Percentiles rank a stretch among this genome's conserved stretches.
phyloP scores from a whole-genome alignment of 2,113 vertebrate species.

The Nyctibius bracteatus region DNA sequence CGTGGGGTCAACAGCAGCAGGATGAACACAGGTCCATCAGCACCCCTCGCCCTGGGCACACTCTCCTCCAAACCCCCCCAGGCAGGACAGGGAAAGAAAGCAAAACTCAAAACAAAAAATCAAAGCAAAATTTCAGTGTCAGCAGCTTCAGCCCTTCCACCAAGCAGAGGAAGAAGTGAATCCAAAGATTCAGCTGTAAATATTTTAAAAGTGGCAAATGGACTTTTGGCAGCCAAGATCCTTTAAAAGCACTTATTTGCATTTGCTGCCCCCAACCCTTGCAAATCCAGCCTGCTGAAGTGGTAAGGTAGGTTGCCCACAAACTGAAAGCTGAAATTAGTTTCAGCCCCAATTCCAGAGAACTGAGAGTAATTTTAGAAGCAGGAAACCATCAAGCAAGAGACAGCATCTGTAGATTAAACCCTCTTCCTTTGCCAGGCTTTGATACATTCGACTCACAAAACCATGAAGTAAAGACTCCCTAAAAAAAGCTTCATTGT shows the following conservation, averaged over 20 bases:
- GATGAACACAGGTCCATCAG: not conserved
- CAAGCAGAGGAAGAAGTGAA: not conserved
- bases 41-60: rapidly evolving
- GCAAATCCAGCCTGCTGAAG: not conserved
- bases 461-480: not conserved
- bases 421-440: not conserved
- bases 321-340: conserved; percentile 1
- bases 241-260: not conserved
- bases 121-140: not conserved
- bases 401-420: conserved; percentile 21
- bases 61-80: not conserved
- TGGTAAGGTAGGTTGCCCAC: not conserved
- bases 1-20: not conserved
- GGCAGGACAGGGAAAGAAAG: not conserved
- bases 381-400: conserved; percentile 28
- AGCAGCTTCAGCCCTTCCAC: not conserved
- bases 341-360: not conserved
- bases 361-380: conserved; percentile 32
- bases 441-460: not conserved
- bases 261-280: not conserved
- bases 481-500: not conserved
- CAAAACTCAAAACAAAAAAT: no score
- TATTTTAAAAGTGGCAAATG: not conserved
- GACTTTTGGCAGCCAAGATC: not conserved
- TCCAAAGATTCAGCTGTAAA: not conserved